Percentiles rank a stretch among this genome's conserved stretches.
Evolutionary conservation across 53 echinoderm and acorn worm genomes (phyloP).

Genomic region (Stichopus horrens): DNA sequence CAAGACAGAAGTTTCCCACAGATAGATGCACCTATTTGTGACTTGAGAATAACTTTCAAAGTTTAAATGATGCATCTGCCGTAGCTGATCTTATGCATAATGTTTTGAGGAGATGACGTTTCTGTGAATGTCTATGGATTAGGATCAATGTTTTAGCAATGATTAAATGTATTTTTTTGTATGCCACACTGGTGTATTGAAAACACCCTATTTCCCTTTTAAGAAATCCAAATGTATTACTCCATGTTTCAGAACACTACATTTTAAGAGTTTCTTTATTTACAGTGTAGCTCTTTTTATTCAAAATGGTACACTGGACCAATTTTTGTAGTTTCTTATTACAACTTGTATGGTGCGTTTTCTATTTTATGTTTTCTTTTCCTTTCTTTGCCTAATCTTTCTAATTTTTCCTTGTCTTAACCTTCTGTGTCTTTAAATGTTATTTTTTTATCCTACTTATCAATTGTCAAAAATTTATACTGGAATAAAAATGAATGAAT

Average conservation of each 20-base stretch:
- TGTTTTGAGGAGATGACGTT: too few species aligned
- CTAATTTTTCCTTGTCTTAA: not conserved
- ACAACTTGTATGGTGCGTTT: not conserved
- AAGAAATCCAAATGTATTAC: not conserved
- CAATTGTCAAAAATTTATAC: constrained; percentile 2
- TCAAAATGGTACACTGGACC: not conserved
- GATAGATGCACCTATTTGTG: too few species aligned
- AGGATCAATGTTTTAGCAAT: too few species aligned
- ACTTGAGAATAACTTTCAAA: too few species aligned
- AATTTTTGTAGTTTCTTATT: not conserved
- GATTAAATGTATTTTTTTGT: too few species aligned
- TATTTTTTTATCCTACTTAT: not conserved
- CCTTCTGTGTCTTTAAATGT: not conserved
- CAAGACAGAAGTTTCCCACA: too few species aligned
- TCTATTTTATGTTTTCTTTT: not conserved
- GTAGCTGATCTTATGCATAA: too few species aligned
- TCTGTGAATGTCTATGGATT: too few species aligned
- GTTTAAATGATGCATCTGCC: too few species aligned
- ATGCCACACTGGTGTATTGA: too few species aligned
- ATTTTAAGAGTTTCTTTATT: not conserved
- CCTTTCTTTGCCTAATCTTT: not conserved
- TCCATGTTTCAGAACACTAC: constrained; percentile 4
- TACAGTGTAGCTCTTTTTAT: not conserved
- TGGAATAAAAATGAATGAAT: constrained; percentile 12
- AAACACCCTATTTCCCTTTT: too few species aligned